Evolutionary conservation across 2,797 vertebrate species (phyloP).

Genomic region (Potorous gilbertii): DNA sequence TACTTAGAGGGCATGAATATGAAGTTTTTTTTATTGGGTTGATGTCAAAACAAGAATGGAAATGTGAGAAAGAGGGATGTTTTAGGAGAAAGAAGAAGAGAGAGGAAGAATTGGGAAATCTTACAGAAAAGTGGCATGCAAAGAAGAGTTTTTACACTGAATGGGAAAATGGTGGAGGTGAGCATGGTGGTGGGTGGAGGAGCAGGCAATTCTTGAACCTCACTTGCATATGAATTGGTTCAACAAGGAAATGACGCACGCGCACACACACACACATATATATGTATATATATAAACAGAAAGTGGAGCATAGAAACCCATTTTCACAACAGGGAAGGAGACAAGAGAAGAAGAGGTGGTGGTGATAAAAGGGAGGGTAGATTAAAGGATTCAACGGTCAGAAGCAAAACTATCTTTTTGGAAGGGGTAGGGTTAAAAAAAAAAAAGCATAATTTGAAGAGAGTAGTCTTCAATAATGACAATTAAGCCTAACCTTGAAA

Average conservation of each 20-base stretch:
- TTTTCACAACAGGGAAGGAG: not conserved
- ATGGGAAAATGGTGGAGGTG: not conserved
- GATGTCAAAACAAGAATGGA: not conserved
- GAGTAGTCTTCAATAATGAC: not conserved
- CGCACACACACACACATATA: not conserved
- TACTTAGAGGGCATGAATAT: not conserved
- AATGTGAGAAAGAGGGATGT: not conserved
- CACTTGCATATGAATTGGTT: not conserved
- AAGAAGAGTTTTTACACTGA: not conserved
- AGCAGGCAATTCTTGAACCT: not conserved
- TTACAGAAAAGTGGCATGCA: not conserved
- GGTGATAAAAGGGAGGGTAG: no score
- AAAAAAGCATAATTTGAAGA: not conserved
- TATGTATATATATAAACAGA: not conserved
- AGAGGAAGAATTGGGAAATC: not conserved
- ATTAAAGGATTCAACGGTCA: no score
- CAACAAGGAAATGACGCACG: not conserved
- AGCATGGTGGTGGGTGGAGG: not conserved
- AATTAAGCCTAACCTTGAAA: constrained; percentile 1
- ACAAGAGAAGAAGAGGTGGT: not conserved
- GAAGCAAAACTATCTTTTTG: no score
- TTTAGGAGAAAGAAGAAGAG: not conserved
- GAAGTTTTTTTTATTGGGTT: not conserved
- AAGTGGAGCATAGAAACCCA: not conserved
- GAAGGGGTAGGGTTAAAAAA: no score